A percentile compares a stretch with the other conserved stretches of the same genome.
Conservation (phyloP, 2,888 invertebrate genomes). For the Philereme transversata region DNA sequence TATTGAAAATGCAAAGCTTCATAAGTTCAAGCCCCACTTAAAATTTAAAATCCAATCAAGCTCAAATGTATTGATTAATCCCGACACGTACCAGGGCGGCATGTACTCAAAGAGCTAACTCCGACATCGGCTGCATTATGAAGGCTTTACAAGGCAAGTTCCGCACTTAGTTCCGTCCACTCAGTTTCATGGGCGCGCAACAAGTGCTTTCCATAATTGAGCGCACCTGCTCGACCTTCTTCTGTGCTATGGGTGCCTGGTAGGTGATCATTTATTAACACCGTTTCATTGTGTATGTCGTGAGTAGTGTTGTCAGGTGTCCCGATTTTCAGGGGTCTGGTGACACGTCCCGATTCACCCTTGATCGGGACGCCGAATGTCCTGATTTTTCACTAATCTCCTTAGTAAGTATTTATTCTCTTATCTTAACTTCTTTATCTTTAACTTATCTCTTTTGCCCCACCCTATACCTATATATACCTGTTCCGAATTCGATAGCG, state of each 20-base stretch:
- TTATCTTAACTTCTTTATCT: too few species aligned
- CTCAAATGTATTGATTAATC: constrained; percentile 43
- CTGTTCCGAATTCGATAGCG: too few species aligned
- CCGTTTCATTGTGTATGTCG: constrained; percentile 29
- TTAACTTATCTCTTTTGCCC: too few species aligned
- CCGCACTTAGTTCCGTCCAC: constrained; percentile 61
- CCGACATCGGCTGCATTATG: constrained; percentile 59
- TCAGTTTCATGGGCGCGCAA: constrained; percentile 60
- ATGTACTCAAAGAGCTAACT: constrained; percentile 57
- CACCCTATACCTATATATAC: too few species aligned
- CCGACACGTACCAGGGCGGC: constrained; percentile 47
- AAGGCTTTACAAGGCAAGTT: constrained; percentile 64
- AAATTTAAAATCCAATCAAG: constrained; percentile 25
- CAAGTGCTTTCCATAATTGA: constrained; percentile 70
- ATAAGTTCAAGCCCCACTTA: constrained; percentile 1
- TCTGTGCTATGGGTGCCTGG: constrained; percentile 48
- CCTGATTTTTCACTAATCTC: too few species aligned
- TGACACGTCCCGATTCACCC: too few species aligned
- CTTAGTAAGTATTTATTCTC: too few species aligned
- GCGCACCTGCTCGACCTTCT: constrained; percentile 52
- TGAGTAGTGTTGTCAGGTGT: neutral
- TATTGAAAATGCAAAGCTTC: neutral
- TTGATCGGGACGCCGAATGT: too few species aligned
- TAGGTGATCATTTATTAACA: constrained; percentile 43
- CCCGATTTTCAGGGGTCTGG: too few species aligned